phyloP scores from a whole-genome alignment of 2,888 invertebrate genomes.

The Aphodius granarius region DNA sequence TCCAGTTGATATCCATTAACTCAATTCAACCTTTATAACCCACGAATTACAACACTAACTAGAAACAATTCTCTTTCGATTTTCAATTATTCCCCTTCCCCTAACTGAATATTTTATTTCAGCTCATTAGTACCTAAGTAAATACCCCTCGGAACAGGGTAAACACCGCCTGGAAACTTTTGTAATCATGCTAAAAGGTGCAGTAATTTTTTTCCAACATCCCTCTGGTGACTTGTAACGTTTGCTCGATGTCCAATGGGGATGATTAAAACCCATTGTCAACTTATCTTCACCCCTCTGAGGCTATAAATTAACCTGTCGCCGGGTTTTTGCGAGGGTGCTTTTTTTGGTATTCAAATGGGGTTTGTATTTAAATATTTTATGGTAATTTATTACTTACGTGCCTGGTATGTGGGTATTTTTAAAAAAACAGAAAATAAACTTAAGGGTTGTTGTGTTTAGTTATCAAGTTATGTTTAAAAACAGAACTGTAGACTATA shows the following conservation, averaged over 20 bases:
- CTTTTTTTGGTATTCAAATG: neutral
- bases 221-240: neutral
- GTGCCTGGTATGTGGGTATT: neutral
- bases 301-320: neutral
- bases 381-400: neutral
- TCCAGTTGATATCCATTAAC: constrained; percentile 8
- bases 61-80: constrained; percentile 2
- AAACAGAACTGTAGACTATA: too few species aligned
- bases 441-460: neutral
- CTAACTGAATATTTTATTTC: constrained; percentile 1
- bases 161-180: constrained; percentile 2
- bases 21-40: constrained; percentile 4
- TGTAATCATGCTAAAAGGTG: neutral
- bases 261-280: neutral
- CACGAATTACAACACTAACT: neutral
- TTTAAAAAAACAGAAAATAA: too few species aligned
- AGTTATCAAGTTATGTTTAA: too few species aligned
- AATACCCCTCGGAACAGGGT: neutral
- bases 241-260: neutral
- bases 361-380: neutral
- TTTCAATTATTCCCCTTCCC: constrained; percentile 1
- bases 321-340: neutral
- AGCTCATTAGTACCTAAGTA: constrained; percentile 1
- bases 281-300: neutral
- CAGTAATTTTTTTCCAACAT: neutral